Evolutionary conservation across 2,888 invertebrate species (phyloP).

Genomic region (Phytoseiulus persimilis): DNA sequence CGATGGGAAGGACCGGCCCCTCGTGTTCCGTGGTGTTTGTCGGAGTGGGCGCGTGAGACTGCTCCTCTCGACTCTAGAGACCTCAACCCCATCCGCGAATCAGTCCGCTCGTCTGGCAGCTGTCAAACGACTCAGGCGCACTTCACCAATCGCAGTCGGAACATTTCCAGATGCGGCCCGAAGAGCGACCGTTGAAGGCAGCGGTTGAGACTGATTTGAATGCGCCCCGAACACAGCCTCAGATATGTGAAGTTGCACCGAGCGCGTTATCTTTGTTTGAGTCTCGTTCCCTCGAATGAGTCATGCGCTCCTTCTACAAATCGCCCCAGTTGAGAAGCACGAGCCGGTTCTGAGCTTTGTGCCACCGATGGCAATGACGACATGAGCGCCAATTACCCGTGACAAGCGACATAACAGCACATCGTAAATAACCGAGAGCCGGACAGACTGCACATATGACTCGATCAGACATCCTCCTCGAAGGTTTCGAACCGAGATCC

Average conservation of each 20-base stretch:
- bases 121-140: neutral
- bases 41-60: neutral
- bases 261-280: neutral
- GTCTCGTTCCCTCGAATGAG: neutral
- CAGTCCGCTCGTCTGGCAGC: neutral
- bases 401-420: neutral
- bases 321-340: neutral
- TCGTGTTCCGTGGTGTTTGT: neutral
- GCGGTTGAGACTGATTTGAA: neutral
- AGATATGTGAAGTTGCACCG: neutral
- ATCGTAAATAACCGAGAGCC: neutral
- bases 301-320: neutral
- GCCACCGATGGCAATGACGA: constrained; percentile 5
- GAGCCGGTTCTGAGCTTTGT: neutral
- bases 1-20: too few species aligned
- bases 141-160: neutral
- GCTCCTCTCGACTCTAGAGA: neutral
- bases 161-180: neutral
- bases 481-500: neutral
- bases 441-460: neutral
- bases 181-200: neutral
- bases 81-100: neutral
- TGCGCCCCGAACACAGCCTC: neutral
- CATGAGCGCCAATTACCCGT: neutral
- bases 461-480: neutral